Evolutionary conservation across 2,888 invertebrate genomes (phyloP), one percentile per base, ranked within the genome.

Genomic region (Xylota sylvarum): DNA sequence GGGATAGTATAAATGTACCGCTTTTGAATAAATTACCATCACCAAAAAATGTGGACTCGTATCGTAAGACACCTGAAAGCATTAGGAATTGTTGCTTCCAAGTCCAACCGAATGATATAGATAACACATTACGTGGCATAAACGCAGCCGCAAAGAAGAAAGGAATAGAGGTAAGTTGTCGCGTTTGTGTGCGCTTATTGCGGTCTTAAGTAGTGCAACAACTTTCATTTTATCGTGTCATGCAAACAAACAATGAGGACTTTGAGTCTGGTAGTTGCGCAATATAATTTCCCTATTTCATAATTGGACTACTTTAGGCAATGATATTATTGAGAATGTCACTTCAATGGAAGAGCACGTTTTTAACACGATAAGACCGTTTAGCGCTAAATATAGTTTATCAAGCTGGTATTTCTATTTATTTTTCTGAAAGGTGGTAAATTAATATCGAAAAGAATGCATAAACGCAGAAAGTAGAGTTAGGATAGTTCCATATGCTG

Each of bases 121-220:
- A 90, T 67, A 90, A 90, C 32, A 89, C 90, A 19, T 88, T 92
- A 89, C 89, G 90, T 79, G 92, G 91, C 37, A 89, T 92, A 70
- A 91, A 91, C 56, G 56, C 88, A 46, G 91, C 91, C 67, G 90
- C 91, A 0, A 88, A 90, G 19, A 90, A 90, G 64, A 91, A 92
- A 85, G 92, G 92, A 43, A 92, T 92, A 7, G 92, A 92, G 90
- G 92, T 92, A 69, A 89, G 89, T 88, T n/a, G 17, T 10, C 37
- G 17, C 4, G 37, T 12, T 17, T 37, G 17, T 30, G 48, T 56
- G 40, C 5, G 9, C 23, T 2, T 32, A n/a, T 40, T 30, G 1
- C 10, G 5, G 5, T 46, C 10, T 19, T 27, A 65, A 23, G 56
- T 56, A 40, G 58, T 76, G 56, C 65, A 65, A 67, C 76, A 37